Evolutionary conservation across 2,888 invertebrate species (phyloP).

Genomic region (Lasioglossum malachurum): DNA sequence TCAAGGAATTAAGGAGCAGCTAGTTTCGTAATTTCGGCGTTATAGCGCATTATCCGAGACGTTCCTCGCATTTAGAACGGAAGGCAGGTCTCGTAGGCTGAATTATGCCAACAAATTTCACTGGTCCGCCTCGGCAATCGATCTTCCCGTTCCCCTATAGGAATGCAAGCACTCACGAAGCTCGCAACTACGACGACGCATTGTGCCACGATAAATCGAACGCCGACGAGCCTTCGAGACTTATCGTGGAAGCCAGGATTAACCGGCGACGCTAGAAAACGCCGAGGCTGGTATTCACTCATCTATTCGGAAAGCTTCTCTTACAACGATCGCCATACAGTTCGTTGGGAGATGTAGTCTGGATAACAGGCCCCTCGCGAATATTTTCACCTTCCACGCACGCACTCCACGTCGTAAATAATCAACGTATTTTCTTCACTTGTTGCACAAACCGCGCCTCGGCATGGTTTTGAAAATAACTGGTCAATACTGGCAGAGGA

Average conservation of each 20-base stretch:
- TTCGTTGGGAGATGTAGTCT: constrained; percentile 1
- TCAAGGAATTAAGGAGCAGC: background rate
- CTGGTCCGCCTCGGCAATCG: constrained; percentile 57
- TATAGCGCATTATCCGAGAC: constrained; percentile 26
- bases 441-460: background rate
- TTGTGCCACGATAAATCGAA: constrained; percentile 71
- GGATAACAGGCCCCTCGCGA: background rate
- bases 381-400: background rate
- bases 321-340: constrained; percentile 13
- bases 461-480: background rate
- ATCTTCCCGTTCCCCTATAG: constrained; percentile 55
- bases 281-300: constrained; percentile 45
- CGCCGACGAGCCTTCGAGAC: constrained; percentile 63
- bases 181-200: constrained; percentile 70
- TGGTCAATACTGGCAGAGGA: background rate
- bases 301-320: constrained; percentile 37
- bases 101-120: constrained; percentile 71
- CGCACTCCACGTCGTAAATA: background rate
- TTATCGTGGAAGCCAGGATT: constrained; percentile 61
- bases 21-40: constrained; percentile 8
- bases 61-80: constrained; percentile 27
- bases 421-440: background rate
- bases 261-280: constrained; percentile 61
- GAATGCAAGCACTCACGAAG: constrained; percentile 58
- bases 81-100: constrained; percentile 36